Percentiles rank a stretch among this genome's conserved stretches.
Evolutionary conservation across 2,888 invertebrate genomes (phyloP).

Genomic region (Phaonia tiefii): DNA sequence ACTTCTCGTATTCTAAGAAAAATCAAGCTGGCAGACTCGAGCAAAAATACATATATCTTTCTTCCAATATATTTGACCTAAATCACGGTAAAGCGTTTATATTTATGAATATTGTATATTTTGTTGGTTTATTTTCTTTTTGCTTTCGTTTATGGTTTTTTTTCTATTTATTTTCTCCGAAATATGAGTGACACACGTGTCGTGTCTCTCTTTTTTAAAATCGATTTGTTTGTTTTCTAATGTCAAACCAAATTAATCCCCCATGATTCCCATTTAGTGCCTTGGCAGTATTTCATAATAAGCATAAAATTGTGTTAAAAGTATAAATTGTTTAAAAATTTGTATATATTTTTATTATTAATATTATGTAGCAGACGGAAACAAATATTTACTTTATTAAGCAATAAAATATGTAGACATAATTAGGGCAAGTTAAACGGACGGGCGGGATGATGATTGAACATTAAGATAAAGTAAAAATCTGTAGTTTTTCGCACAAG

Average conservation of each 20-base stretch:
- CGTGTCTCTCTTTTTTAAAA: slow-evolving; percentile 24
- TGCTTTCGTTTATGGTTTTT: too few species aligned
- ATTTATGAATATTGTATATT: slow-evolving; percentile 20
- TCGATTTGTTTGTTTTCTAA: slow-evolving; percentile 48
- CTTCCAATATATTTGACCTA: slow-evolving; percentile 44
- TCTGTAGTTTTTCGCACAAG: too few species aligned
- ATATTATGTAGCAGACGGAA: too few species aligned
- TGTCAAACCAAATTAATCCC: slow-evolving; percentile 48
- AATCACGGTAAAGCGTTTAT: slow-evolving; percentile 7
- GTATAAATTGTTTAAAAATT: background rate
- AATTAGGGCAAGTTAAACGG: too few species aligned
- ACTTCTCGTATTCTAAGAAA: background rate
- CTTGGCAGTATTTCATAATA: slow-evolving; percentile 15
- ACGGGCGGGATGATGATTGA: too few species aligned
- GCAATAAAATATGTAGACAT: too few species aligned
- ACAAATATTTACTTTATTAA: too few species aligned
- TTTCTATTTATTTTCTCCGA: too few species aligned
- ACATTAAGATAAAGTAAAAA: too few species aligned
- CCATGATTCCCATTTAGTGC: slow-evolving; percentile 17
- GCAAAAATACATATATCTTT: too few species aligned
- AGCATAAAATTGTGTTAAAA: background rate
- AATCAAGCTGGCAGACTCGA: too few species aligned
- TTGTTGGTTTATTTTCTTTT: slow-evolving; percentile 9
- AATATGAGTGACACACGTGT: slow-evolving; percentile 48
- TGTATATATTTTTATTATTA: too few species aligned